These are phyloP conservation scores for Thalpophila matura DNA, from an alignment of 2,888 invertebrate species.

Conservation along the genomic window DNA sequence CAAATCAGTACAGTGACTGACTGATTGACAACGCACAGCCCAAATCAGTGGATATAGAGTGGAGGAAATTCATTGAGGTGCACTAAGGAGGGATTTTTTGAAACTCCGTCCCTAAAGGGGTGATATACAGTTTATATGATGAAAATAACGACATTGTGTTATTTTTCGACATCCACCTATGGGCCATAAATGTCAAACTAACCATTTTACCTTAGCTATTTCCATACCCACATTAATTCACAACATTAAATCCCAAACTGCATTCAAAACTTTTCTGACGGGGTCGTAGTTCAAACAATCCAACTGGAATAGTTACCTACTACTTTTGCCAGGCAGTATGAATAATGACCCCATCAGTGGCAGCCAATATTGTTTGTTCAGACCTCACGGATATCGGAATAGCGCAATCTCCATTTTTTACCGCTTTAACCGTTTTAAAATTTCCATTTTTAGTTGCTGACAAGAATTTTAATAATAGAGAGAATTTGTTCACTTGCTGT, in stretches of 20 bases:
- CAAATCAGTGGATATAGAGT: too few relatives aligned
- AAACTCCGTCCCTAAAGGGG: too few relatives aligned
- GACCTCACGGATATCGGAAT: constrained; percentile 21
- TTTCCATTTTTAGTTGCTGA: not conserved
- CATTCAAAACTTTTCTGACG: constrained; percentile 23
- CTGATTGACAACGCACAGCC: too few relatives aligned
- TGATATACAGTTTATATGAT: too few relatives aligned
- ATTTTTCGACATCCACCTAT: too few relatives aligned
- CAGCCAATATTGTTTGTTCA: constrained; percentile 37
- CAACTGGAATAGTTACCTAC: constrained; percentile 25
- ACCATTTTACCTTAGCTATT: not conserved
- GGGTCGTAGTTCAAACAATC: constrained; percentile 27
- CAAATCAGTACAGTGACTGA: too few relatives aligned
- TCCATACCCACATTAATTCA: not conserved
- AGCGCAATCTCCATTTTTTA: constrained; percentile 30
- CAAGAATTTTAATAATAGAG: constrained; percentile 9
- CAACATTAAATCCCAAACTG: constrained; percentile 12
- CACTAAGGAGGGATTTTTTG: too few relatives aligned
- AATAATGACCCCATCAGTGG: constrained; percentile 36
- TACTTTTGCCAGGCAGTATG: constrained; percentile 34
- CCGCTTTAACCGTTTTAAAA: constrained; percentile 1
- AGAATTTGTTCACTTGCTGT: not conserved
- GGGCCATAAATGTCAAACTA: not conserved
- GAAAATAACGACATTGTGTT: too few relatives aligned
- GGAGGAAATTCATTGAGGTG: too few relatives aligned